Percentiles rank a stretch among this genome's conserved stretches.
Conservation (phyloP, 2,888 invertebrate species). For the Ptychoptera contaminata region DNA sequence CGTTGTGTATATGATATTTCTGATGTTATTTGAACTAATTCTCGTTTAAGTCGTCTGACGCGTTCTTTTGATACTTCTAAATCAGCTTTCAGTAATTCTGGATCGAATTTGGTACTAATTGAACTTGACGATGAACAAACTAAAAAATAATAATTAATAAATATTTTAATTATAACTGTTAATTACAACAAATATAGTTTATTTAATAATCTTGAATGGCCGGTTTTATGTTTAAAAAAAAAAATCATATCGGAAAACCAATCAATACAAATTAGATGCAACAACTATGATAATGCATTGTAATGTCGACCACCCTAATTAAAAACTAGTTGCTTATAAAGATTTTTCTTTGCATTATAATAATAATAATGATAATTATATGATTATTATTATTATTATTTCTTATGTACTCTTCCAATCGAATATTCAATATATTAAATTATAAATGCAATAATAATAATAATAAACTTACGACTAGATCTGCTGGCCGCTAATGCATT, state of each 20-base stretch:
- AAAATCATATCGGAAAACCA: too few species aligned
- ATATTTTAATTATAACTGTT: neutral
- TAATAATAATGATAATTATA: too few species aligned
- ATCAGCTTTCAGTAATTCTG: slow-evolving; percentile 82
- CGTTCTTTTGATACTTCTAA: slow-evolving; percentile 78
- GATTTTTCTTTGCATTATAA: too few species aligned
- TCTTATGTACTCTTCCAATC: too few species aligned
- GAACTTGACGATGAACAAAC: slow-evolving; percentile 81
- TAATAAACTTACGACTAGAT: slow-evolving; percentile 57
- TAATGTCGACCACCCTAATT: too few species aligned
- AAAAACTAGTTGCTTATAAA: too few species aligned
- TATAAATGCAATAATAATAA: slow-evolving; percentile 27
- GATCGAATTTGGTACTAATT: slow-evolving; percentile 85
- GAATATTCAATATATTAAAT: neutral
- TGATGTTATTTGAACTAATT: slow-evolving; percentile 77
- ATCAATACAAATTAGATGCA: too few species aligned
- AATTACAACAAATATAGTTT: too few species aligned
- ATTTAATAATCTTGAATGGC: too few species aligned
- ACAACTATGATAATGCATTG: too few species aligned
- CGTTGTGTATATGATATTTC: slow-evolving; percentile 85
- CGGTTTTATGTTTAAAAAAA: too few species aligned
- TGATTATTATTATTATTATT: too few species aligned
- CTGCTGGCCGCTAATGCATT: slow-evolving; percentile 80
- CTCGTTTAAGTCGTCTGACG: slow-evolving; percentile 75
- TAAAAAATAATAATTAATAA: slow-evolving; percentile 23